phyloP scores from a whole-genome alignment of 2,888 invertebrate species.

The Cryptus armator region DNA sequence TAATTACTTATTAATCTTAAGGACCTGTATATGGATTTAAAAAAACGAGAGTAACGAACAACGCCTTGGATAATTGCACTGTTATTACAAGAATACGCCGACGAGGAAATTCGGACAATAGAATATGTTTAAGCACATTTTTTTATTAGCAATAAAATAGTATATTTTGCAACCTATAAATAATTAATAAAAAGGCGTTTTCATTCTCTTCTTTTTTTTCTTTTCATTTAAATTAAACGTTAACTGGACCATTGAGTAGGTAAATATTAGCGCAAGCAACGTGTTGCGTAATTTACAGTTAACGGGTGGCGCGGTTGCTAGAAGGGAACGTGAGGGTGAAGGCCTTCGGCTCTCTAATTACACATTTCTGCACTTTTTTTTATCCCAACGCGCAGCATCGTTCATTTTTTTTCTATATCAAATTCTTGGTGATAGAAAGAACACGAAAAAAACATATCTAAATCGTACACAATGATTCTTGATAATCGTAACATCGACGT shows the following conservation, averaged over 20 bases:
- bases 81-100: not conserved
- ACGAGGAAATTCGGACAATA: not conserved
- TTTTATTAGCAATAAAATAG: conserved; percentile 84
- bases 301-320: conserved; percentile 10
- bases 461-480: not conserved
- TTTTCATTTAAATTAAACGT: conserved; percentile 58
- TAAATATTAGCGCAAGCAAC: conserved; percentile 43
- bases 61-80: conserved; percentile 6
- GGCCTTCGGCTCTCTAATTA: conserved; percentile 51
- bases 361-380: conserved; percentile 19
- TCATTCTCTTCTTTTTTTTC: conserved; percentile 5
- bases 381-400: conserved; percentile 12
- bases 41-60: conserved; percentile 9
- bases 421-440: conserved; percentile 1
- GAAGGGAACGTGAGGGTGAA: not conserved
- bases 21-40: not conserved
- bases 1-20: conserved; percentile 19
- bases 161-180: conserved; percentile 84
- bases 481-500: not conserved
- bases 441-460: not conserved
- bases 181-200: conserved; percentile 80
- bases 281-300: conserved; percentile 43
- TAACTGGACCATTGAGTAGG: conserved; percentile 42
- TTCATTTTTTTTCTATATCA: conserved; percentile 5
- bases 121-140: conserved; percentile 75